These are phyloP conservation scores for Gymnoscopelus microlampas DNA, from an alignment of 2,797 vertebrate genomes.

Conservation along the genomic window DNA sequence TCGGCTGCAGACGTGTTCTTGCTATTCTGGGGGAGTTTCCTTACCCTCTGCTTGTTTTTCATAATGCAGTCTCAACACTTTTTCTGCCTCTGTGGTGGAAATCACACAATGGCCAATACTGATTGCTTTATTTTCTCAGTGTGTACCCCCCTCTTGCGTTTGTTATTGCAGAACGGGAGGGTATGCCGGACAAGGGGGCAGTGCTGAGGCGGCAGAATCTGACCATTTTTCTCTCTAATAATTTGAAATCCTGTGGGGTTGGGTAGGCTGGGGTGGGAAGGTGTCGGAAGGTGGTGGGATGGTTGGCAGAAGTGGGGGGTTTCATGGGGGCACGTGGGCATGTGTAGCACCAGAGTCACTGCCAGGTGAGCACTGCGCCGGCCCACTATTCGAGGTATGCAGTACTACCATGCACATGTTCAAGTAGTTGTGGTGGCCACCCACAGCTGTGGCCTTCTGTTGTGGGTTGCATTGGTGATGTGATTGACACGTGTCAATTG, in stretches of 20 bases:
- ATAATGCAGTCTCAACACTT: constrained; percentile 81
- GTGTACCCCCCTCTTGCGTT: constrained; percentile 70
- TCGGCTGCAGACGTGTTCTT: constrained; percentile 66
- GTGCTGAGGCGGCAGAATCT: constrained; percentile 78
- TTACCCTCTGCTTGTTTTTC: constrained; percentile 82
- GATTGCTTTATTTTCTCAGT: constrained; percentile 82
- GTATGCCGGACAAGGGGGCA: constrained; percentile 63
- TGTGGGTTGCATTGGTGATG: constrained; percentile 9
- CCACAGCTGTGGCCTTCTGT: no score
- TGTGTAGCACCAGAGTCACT: constrained; percentile 32
- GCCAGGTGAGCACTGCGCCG: constrained; percentile 34
- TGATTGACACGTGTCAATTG: constrained; percentile 44
- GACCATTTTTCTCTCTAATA: constrained; percentile 71
- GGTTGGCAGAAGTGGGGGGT: background rate
- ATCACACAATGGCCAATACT: constrained; percentile 77
- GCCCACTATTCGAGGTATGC: constrained; percentile 44
- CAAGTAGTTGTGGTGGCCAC: constrained; percentile 15
- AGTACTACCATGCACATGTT: constrained; percentile 49
- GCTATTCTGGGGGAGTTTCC: constrained; percentile 71
- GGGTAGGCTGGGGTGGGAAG: constrained; percentile 17
- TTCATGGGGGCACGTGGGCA: background rate
- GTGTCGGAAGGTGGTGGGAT: constrained; percentile 17
- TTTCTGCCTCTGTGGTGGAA: constrained; percentile 79
- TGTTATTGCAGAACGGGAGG: constrained; percentile 81
- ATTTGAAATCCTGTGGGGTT: constrained; percentile 62